Base-by-base conservation (phyloP, 1,140 invertebrate species). In the Tetramorium alpestre region DNA sequence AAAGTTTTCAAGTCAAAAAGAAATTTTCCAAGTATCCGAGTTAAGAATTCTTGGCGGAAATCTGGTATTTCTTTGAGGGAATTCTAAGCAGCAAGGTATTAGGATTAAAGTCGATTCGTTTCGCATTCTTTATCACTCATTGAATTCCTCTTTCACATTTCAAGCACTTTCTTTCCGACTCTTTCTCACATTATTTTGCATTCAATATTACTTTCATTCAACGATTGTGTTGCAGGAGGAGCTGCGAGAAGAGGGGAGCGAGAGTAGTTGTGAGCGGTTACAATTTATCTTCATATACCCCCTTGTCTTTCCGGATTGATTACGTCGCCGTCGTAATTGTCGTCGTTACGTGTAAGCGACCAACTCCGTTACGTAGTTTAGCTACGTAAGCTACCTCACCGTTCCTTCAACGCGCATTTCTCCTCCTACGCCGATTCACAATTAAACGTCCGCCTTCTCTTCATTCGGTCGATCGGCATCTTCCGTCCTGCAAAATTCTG, bases 381-480 rank as follows among this genome's bases (percentile, higher is more conserved):
- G 51, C 51, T 54, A 62, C 25, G 51, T 49, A 82, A 51, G 28
- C 75, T 51, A 69, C 69, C 58, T 78, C 38, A 18, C 16, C 56
- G 33, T 85, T 56, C 73, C 65, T 65, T 58, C 49, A 65, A 13
- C 49, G 33, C 22, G 10, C 1, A 7, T 47, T 22, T 81, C 8
- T 89, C 86, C 62, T 88, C 78, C 86, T 77, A 89, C 78, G 54
- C 69, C 64, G 51, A 49, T 60, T 88, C 78, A 75, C 54, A 85
- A 89, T 89, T 85, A 89, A 89, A 88, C 51, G 81, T 73, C 81
- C 73, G 72, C 58, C 51, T 56, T 16, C 65, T 89, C 81, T 85
- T 85, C 88, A 65, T 85, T 77, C 51, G 54, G 72, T 62, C 81
- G 60, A 89, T 88, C 80, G 67, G 60, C 44, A 76, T 70, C 87